These are phyloP conservation scores for Phalacrocorax brasilianus DNA, from an alignment of 2,113 vertebrate species.

Conservation along the genomic window DNA sequence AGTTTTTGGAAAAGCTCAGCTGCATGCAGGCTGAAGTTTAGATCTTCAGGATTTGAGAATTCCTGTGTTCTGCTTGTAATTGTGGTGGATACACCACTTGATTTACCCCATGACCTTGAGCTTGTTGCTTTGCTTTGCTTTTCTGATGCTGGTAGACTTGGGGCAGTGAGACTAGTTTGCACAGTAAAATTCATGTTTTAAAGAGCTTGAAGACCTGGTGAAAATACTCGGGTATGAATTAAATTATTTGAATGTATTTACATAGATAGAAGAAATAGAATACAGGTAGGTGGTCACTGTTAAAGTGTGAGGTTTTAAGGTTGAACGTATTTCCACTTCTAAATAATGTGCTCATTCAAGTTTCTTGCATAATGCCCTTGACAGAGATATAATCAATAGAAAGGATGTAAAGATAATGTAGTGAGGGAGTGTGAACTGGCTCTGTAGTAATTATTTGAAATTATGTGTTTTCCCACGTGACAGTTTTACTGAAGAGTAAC, in stretches of 20 bases:
- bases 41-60: not conserved
- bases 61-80: not conserved
- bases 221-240: not conserved
- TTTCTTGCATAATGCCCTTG: not conserved
- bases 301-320: not conserved
- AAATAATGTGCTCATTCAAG: not conserved
- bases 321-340: not conserved
- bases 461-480: rapidly evolving
- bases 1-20: not conserved
- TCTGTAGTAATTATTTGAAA: not conserved
- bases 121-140: not conserved
- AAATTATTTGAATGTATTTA: not conserved
- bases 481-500: not conserved
- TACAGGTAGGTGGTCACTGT: not conserved
- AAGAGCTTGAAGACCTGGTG: not conserved
- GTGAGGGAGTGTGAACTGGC: not conserved
- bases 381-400: not conserved
- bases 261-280: not conserved
- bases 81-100: not conserved
- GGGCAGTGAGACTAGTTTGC: not conserved
- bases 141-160: not conserved
- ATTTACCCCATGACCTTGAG: not conserved
- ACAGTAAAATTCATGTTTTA: not conserved
- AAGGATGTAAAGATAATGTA: not conserved
- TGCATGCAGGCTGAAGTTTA: not conserved